Base-by-base conservation (phyloP, 2,888 invertebrate genomes). In the Odontocerum albicorne region DNA sequence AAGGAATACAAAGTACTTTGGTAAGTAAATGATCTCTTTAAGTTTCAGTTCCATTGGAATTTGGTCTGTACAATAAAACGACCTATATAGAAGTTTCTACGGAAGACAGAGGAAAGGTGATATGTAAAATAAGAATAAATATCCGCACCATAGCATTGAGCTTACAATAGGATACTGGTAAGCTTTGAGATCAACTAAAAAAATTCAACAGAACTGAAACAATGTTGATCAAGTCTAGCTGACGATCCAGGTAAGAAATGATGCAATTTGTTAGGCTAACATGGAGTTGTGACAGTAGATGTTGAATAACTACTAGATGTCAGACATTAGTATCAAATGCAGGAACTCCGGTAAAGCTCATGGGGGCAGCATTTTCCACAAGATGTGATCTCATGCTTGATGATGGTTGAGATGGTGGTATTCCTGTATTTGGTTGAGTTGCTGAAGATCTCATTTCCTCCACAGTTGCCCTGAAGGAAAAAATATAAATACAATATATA, bases 401-500 rank as follows among this genome's bases (percentile, higher is more conserved):
- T 55, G 60, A 59, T 22, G 42, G 51, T n/a, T 52, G 31, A 45
- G 68, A 68, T 64, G 62, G 72, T 57, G 52, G 62, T 55, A 55
- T 63, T 4, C 66, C 69, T 10, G 45, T 22, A 64, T 75, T 76
- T 38, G 80, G 70, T 59, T 67, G 73, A 55, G 80, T 82, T 62
- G 86, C 86, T 67, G 86, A 79, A 71, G 80, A 81, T 72, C 88
- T 82, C 92, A 92, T 92, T 66, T 90, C 89, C 63, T 87, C 87
- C 63, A 82, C 80, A 64, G 88, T 79, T 64, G 89, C 92, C 80
- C 92, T 92, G 72, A n/a, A n/a, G n/a, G n/a, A n/a, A n/a, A n/a
- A n/a, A n/a, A n/a, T n/a, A n/a, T n/a, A n/a, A n/a, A n/a, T n/a
- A n/a, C n/a, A n/a, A n/a, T n/a, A n/a, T n/a, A n/a, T n/a, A n/a